Conservation (phyloP, 2,888 invertebrate species). For the Drosophila melanosoma region DNA sequence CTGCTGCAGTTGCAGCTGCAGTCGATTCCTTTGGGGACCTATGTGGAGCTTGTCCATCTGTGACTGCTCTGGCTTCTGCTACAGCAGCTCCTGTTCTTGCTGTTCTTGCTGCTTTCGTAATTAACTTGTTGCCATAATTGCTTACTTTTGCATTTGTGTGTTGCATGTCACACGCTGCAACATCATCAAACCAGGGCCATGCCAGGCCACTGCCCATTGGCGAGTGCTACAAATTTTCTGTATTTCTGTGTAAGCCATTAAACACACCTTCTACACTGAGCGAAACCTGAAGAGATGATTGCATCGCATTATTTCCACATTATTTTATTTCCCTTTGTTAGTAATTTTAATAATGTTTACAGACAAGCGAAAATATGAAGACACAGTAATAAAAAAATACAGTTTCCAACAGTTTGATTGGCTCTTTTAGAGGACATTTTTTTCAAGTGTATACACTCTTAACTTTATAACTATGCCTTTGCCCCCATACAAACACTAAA, state of each 20-base stretch:
- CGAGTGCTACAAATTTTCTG: slow-evolving; percentile 46
- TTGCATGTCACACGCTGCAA: slow-evolving; percentile 67
- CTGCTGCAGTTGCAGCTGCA: slow-evolving; percentile 42
- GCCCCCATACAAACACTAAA: slow-evolving; percentile 18
- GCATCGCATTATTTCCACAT: not conserved
- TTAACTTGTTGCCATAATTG: slow-evolving; percentile 83
- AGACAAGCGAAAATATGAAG: not conserved
- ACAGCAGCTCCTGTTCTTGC: not conserved
- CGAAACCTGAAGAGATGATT: not conserved
- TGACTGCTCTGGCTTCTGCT: slow-evolving; percentile 13
- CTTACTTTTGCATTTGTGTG: slow-evolving; percentile 71
- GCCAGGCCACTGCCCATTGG: slow-evolving; percentile 33
- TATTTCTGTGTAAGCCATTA: slow-evolving; percentile 60
- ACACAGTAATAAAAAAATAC: not conserved
- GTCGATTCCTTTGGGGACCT: slow-evolving; percentile 29
- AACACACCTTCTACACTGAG: slow-evolving; percentile 33
- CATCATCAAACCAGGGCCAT: slow-evolving; percentile 12
- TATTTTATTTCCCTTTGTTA: not conserved
- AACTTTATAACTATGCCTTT: slow-evolving; percentile 39
- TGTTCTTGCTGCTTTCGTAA: slow-evolving; percentile 51
- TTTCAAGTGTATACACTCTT: slow-evolving; percentile 21
- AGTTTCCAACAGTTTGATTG: not conserved
- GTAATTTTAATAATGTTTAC: not conserved
- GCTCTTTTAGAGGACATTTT: not conserved
- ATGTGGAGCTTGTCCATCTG: slow-evolving; percentile 35